Evolutionary conservation across 2,113 vertebrate species (phyloP), one percentile per base, ranked within the genome.

Genomic region (Neotoma lepida): DNA sequence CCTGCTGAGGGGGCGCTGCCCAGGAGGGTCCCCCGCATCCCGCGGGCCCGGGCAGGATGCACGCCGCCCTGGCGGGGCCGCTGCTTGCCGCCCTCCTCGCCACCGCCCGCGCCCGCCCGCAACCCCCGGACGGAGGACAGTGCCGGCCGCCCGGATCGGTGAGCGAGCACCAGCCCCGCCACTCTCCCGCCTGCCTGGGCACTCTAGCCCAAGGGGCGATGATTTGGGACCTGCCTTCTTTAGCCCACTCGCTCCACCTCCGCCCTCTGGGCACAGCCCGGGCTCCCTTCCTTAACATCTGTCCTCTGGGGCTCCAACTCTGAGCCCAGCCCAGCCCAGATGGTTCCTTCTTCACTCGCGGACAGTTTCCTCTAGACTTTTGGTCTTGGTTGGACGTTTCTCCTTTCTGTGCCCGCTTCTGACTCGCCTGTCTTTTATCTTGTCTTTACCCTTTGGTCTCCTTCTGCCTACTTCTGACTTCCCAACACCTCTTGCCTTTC

Each of bases 81-180:
- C 96, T 97, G 94, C 97, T 97, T 95, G 97, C 95, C 84, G 96
- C 87, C 68, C 96, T 97, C 51, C 91, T 97, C 71, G 95, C 97
- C 95, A 86, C 93, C 56, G 94, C 96, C 93, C 97, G 96, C 95
- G 95, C 96, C 93, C 97, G 94, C 93, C 96, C 97, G 91, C 96
- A 97, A 92, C 96, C 94, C 94, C 97, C 56, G 12, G 96, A 97
- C 95, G 97, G 93, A 96, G 97, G 97, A 97, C 97, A 97, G 96
- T 97, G 97, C 96, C 97, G 97, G 93, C 97, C 95, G 93, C 97
- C 97, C 41, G 97, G 96, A 97, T 97, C 97, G 97, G 97, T 97
- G 97, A 97, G 97, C 95, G 93, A 97, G 95, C 95, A 94, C 95
- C 96, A 61, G 94, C 96, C 95, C 51, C 9, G 95, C 95, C 96